Percentiles rank a stretch among this genome's conserved stretches.
Evolutionary conservation across 2,888 invertebrate genomes (phyloP).

Genomic region (Sclerodermus sp.): DNA sequence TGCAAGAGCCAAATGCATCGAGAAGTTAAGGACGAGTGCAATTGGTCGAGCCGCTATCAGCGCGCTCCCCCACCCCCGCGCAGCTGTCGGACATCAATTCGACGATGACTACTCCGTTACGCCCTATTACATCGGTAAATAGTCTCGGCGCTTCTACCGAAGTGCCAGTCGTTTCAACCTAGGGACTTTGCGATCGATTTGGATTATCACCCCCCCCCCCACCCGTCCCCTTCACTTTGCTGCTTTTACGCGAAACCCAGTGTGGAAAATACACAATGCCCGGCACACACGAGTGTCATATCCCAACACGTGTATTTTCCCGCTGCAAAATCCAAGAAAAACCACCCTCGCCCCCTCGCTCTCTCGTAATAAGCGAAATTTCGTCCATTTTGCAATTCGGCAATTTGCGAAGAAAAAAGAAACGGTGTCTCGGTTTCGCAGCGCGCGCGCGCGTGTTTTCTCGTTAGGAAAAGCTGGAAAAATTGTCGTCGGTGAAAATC

Average conservation of each 20-base stretch:
- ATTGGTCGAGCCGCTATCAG: too few species aligned
- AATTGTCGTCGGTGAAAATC: too few species aligned
- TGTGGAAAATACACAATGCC: not conserved
- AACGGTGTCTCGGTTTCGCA: too few species aligned
- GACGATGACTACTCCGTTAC: slow-evolving; percentile 42
- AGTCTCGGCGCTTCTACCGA: slow-evolving; percentile 24
- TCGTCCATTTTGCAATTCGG: too few species aligned
- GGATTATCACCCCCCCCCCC: too few species aligned
- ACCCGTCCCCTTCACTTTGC: not conserved
- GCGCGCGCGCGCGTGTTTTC: too few species aligned
- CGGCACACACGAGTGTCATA: not conserved
- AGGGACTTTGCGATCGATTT: slow-evolving; percentile 18
- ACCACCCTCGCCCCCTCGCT: too few species aligned
- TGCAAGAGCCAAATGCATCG: slow-evolving; percentile 11
- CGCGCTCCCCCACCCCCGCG: slow-evolving; percentile 6
- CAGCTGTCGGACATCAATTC: slow-evolving; percentile 35
- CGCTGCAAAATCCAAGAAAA: too few species aligned
- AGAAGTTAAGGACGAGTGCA: slow-evolving; percentile 7
- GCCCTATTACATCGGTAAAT: slow-evolving; percentile 42
- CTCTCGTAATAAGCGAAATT: too few species aligned
- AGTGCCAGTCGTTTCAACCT: slow-evolving; percentile 20
- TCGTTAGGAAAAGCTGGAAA: too few species aligned
- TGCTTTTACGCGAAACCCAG: not conserved
- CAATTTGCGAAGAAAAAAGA: too few species aligned
- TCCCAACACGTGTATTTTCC: too few species aligned